These are phyloP conservation scores for Pogonomyrmex californicus DNA, from an alignment of 1,140 invertebrate genomes.

Conservation along the genomic window DNA sequence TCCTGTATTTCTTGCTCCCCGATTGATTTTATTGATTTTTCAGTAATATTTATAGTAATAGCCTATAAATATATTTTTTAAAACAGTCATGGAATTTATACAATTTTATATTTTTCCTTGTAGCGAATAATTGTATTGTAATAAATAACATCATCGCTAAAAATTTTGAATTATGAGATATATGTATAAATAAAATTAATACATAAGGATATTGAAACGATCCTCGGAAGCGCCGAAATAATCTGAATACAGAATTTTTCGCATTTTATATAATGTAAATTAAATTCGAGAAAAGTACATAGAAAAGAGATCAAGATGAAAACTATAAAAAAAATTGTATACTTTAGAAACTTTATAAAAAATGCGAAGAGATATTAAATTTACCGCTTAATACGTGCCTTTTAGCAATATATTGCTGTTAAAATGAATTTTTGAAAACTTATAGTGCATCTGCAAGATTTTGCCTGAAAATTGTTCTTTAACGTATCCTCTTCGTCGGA, in stretches of 20 bases:
- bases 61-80: background rate
- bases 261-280: constrained; percentile 24
- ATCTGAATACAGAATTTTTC: constrained; percentile 45
- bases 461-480: constrained; percentile 20
- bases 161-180: constrained; percentile 31
- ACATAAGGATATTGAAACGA: background rate
- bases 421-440: background rate
- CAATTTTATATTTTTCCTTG: background rate
- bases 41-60: background rate
- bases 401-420: constrained; percentile 18
- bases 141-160: background rate
- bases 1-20: background rate
- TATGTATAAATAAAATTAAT: background rate
- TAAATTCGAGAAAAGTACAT: constrained; percentile 20
- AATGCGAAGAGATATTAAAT: constrained; percentile 42
- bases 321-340: constrained; percentile 44
- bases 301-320: constrained; percentile 54
- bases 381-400: constrained; percentile 34
- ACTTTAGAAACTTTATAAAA: constrained; percentile 27
- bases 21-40: background rate
- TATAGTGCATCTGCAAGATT: background rate
- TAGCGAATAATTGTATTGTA: background rate
- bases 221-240: background rate
- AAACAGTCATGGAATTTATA: background rate
- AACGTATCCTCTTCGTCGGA: background rate